Percentiles rank a stretch among this genome's conserved stretches.
Conservation (phyloP, 1,140 invertebrate species). For the Sitobion miscanthi region DNA sequence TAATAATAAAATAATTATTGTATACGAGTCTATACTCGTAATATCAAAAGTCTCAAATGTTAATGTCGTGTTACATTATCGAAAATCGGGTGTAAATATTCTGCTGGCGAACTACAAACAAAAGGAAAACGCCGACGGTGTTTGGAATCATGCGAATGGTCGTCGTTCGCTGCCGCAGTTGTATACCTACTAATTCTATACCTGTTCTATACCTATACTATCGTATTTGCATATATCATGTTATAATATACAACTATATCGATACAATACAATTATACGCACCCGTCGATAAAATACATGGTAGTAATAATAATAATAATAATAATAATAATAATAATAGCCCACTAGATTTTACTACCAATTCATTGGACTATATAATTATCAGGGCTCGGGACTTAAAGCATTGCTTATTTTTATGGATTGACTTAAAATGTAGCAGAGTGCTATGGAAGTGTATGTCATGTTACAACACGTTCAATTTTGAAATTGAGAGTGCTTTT, state of each 20-base stretch:
- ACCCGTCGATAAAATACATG: not conserved
- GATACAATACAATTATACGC: not conserved
- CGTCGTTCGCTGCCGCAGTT: not conserved
- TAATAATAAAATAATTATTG: not conserved
- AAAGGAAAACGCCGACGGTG: not conserved
- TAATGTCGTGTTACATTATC: not conserved
- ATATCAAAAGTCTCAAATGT: not conserved
- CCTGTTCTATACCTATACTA: not conserved
- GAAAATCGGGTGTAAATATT: not conserved
- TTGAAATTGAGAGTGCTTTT: too few species aligned
- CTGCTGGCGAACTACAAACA: not conserved
- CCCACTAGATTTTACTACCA: not conserved
- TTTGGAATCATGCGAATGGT: not conserved
- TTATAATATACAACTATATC: not conserved
- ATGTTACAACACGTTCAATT: too few species aligned
- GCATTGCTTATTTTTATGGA: too few species aligned
- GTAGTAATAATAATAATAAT: not conserved
- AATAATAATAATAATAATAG: not conserved
- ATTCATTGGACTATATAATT: not conserved
- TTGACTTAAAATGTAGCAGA: too few species aligned
- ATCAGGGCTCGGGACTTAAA: too few species aligned
- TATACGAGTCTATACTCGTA: not conserved
- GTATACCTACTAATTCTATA: not conserved
- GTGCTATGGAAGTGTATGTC: too few species aligned
- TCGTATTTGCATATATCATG: not conserved